Base-by-base conservation (phyloP, 2,888 invertebrate genomes). In the Bugula neritina region DNA sequence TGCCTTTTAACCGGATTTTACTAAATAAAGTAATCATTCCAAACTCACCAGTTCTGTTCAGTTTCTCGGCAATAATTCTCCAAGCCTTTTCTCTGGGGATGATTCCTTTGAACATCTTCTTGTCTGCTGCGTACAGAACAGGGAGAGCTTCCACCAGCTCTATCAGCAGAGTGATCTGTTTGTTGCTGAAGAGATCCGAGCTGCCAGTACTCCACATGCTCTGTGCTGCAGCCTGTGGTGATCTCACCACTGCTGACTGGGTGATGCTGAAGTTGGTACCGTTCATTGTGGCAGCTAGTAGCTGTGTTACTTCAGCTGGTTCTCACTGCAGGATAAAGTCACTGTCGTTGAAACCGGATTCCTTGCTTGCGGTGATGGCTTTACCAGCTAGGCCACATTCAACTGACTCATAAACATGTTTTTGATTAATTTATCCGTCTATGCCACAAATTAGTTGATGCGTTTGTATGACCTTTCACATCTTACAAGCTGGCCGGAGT, bases 391-490 rank as follows among this genome's bases (percentile, higher is more conserved):
- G 43, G 43, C 43, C 43, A 17, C 43, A 43, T 10, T 43, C 43
- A 43, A 10, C 43, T 43, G 43, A 5, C 43, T 43, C 43, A 43
- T 43, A 43, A 43, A 43, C 31, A 63, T 63, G 63, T 63, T 63
- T 63, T 63, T 31, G 63, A 63, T 63, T 63, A 63, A 29, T 63
- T 63, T 63, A 17, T 63, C 63, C 63, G 63, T 31, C 63, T 63
- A 63, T n/a, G 17, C 25, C 63, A 31, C 29, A 63, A 25, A 5
- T 55, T 21, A 63, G 63, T 63, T 63, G 31, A 63, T 34, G 63
- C 63, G 63, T 63, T 63, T 31, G 31, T 63, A 25, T 63, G 63
- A 63, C 63, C 63, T 63, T 63, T 63, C 63, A 63, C 63, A 63
- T 63, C 63, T 43, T 43, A 17, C 43, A n/a, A n/a, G n/a, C n/a